Evolutionary conservation across 2,797 vertebrate species (phyloP).

Genomic region (Tarsius wallacei): DNA sequence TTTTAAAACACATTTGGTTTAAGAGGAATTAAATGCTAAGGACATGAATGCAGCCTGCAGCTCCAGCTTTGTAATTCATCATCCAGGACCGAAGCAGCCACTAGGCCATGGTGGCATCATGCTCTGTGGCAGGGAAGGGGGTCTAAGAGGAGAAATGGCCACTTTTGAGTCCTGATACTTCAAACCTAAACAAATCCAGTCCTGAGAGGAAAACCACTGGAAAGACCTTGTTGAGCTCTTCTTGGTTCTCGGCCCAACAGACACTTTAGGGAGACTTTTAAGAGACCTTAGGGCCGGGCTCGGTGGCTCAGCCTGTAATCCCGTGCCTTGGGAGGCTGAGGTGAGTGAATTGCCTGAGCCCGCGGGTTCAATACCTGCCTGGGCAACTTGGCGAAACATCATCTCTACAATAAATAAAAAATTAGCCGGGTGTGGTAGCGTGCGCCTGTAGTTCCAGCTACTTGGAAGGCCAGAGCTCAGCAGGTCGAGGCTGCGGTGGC

Average conservation of each 20-base stretch:
- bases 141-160: too few species aligned
- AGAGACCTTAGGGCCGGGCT: neutral
- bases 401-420: too few species aligned
- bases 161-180: neutral
- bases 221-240: neutral
- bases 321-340: too few species aligned
- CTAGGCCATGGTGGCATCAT: rapidly evolving
- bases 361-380: too few species aligned
- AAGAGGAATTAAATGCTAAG: neutral
- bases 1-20: neutral
- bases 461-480: too few species aligned
- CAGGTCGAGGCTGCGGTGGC: too few species aligned
- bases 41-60: neutral
- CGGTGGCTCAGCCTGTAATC: too few species aligned
- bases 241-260: neutral
- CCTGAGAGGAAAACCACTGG: neutral
- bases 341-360: too few species aligned
- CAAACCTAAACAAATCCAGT: neutral
- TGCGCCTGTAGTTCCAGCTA: too few species aligned
- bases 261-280: neutral
- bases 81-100: neutral
- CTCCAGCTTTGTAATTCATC: neutral
- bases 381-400: too few species aligned
- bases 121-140: neutral
- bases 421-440: too few species aligned